A percentile compares a stretch with the other conserved stretches of the same genome.
Evolutionary conservation across 2,888 invertebrate species (phyloP).

Genomic region (Beris morrisii): DNA sequence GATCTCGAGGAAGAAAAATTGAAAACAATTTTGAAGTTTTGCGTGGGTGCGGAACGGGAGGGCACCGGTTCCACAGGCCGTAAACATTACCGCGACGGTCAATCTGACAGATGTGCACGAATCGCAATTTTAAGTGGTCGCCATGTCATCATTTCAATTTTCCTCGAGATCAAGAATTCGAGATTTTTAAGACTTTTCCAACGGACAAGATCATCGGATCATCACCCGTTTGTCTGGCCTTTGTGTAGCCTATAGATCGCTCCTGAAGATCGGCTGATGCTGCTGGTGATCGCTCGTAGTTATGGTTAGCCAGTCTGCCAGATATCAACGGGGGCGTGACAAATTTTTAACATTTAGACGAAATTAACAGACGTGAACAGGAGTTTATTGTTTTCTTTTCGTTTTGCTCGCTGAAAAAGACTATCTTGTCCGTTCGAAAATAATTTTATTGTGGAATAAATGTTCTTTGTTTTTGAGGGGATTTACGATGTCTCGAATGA

Average conservation of each 20-base stretch:
- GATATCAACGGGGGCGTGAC: constrained; percentile 29
- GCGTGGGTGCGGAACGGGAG: no score
- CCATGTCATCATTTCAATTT: constrained; percentile 20
- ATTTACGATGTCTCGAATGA: constrained; percentile 1
- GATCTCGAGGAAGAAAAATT: no score
- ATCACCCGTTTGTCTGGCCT: no score
- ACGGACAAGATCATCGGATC: no score
- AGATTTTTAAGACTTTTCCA: no score
- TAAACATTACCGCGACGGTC: constrained; percentile 14
- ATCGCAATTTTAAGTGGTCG: constrained; percentile 16
- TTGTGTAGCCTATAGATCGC: no score
- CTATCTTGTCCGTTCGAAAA: constrained; percentile 3
- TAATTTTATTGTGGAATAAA: constrained; percentile 11
- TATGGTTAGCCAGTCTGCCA: constrained; percentile 28
- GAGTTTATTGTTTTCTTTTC: not conserved
- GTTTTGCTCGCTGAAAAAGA: no score
- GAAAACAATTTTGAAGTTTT: no score
- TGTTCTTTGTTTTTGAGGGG: constrained; percentile 19
- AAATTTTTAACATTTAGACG: constrained; percentile 30
- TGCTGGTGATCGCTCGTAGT: not conserved
- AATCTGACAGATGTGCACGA: constrained; percentile 29
- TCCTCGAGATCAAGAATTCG: not conserved
- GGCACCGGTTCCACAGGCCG: not conserved
- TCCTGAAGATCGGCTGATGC: no score
- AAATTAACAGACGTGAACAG: constrained; percentile 11